Evolutionary conservation across 2,888 invertebrate genomes (phyloP).

Genomic region (Flexamia atlantica): DNA sequence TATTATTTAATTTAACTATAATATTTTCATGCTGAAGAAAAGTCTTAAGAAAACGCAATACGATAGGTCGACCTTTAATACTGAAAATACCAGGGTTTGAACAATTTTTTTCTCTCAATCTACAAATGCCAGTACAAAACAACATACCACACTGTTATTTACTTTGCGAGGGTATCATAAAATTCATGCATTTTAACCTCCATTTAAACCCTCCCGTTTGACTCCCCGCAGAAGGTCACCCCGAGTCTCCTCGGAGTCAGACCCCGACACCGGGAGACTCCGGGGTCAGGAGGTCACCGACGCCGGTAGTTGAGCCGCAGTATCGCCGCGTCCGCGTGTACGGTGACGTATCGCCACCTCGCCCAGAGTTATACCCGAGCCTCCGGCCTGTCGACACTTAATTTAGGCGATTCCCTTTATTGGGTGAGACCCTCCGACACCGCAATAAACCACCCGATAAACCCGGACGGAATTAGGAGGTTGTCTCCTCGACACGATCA

Average conservation of each 20-base stretch:
- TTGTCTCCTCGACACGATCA: conserved; percentile 42
- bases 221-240: too few relatives aligned
- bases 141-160: too few relatives aligned
- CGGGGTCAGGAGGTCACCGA: not conserved
- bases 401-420: conserved; percentile 63
- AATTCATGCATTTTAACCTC: too few relatives aligned
- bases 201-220: too few relatives aligned
- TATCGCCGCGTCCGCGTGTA: not conserved
- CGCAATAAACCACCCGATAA: conserved; percentile 40
- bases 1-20: too few relatives aligned
- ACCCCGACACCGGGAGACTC: not conserved
- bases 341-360: conserved; percentile 33
- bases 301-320: conserved; percentile 1
- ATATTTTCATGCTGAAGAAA: too few relatives aligned
- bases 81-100: too few relatives aligned
- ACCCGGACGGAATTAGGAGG: conserved; percentile 51
- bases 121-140: too few relatives aligned
- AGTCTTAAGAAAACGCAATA: too few relatives aligned
- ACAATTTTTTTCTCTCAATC: too few relatives aligned
- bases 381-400: conserved; percentile 55
- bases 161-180: too few relatives aligned
- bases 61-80: too few relatives aligned
- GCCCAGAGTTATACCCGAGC: conserved; percentile 25
- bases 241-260: not conserved
- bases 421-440: conserved; percentile 32